Base-by-base conservation (phyloP, 2,113 vertebrate genomes). In the Calcarius ornatus region DNA sequence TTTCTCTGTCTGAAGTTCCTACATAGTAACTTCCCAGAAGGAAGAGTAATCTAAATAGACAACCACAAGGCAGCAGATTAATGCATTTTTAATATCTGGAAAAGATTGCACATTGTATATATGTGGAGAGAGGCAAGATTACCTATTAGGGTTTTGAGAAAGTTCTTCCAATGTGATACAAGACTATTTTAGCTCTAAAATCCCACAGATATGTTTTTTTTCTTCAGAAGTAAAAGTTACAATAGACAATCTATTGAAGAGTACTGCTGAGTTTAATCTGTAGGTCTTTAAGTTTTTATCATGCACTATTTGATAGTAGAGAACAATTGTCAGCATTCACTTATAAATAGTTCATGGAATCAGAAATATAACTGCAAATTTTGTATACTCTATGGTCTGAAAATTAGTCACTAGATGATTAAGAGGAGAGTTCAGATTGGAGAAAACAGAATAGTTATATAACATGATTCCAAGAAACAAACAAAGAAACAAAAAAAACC, bases 51-150 rank as follows among this genome's bases (percentile, higher is more conserved):
- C 47, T 60, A 88, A 78, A 47, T 15, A 78, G n/a, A 27, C 2
- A 38, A 23, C 4, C 1, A 5, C 5, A 8, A 78, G 20, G 37
- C 12, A 31, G 20, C 35, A 28, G 11, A 73, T 28, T 59, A 85
- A n/a, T 37, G 2, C 2, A 3, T 21, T 78, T 69, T 23, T n/a
- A 92, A 63, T 47, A 63, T 43, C 30, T 3, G 1, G 4, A 75
- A 53, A 59, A 70, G 50, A 31, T 18, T 3, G 0, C 15, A 37
- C 7, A 0, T 9, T 43, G 4, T 63, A 33, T n/a, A 3, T n/a
- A 48, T 71, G 65, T 40, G 25, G 19, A 81, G 5, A 28, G 12
- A 76, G 38, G 4, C 8, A 54, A 64, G 21, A 48, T 42, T 42
- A 35, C 2, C 6, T 38, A 13, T 45, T 21, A 31, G 12, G 7